These are phyloP conservation scores for Chironomus tepperi DNA, from an alignment of 1,140 invertebrate genomes.

Conservation along the genomic window DNA sequence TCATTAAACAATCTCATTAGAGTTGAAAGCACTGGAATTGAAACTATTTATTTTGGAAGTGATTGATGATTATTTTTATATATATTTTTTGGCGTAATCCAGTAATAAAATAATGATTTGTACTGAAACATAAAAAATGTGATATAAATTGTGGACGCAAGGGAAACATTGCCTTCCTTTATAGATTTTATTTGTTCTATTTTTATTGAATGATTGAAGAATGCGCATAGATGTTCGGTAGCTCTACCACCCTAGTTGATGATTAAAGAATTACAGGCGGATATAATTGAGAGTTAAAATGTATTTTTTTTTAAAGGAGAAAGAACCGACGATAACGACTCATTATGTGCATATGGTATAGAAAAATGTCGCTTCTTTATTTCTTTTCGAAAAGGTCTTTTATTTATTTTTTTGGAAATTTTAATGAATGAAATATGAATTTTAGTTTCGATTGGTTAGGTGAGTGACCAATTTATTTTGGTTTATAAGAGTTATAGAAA, in stretches of 20 bases:
- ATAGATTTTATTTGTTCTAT: no score
- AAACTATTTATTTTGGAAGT: constrained; percentile 18
- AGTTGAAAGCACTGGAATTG: background rate
- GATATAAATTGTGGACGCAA: background rate
- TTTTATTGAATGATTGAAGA: no score
- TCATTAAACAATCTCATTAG: background rate
- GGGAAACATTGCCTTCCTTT: background rate
- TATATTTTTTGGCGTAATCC: background rate
- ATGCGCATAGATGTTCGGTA: no score
- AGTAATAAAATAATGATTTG: constrained; percentile 23
- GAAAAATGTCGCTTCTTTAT: background rate
- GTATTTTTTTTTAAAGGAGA: no score
- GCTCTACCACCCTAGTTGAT: background rate
- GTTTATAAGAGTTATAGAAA: no score
- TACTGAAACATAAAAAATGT: constrained; percentile 20
- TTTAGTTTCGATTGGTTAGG: no score
- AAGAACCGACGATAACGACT: background rate
- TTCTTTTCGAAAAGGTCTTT: background rate
- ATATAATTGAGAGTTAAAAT: background rate
- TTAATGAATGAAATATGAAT: background rate
- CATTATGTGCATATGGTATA: constrained; percentile 1
- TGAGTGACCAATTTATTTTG: no score
- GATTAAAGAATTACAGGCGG: background rate
- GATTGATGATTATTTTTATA: constrained; percentile 18
- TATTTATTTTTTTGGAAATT: background rate